Evolutionary conservation across 2,113 vertebrate genomes (phyloP).

Genomic region (Amphiprion percula): DNA sequence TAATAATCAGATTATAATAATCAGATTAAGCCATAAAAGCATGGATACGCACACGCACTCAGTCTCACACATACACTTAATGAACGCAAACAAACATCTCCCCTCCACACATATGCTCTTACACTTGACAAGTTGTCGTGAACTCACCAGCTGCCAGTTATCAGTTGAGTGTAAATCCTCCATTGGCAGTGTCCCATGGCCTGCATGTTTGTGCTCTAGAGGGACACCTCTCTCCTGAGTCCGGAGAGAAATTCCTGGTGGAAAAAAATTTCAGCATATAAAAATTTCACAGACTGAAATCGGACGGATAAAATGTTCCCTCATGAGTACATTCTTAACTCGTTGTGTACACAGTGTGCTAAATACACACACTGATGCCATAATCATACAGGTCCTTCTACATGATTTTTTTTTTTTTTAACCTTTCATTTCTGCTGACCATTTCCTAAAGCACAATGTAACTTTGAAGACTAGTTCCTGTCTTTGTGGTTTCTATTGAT

Average conservation of each 20-base stretch:
- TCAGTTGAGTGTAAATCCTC: slow-evolving; percentile 63
- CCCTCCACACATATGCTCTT: slow-evolving; percentile 3
- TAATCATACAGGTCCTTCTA: neutral
- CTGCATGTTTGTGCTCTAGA: slow-evolving; percentile 39
- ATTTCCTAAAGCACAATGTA: too few relatives aligned
- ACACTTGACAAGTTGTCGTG: slow-evolving; percentile 72
- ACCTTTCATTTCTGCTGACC: neutral
- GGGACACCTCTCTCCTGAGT: slow-evolving; percentile 24
- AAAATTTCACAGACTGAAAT: slow-evolving; percentile 11
- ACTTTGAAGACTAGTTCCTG: too few relatives aligned
- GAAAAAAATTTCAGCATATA: neutral
- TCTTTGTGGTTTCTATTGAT: too few relatives aligned
- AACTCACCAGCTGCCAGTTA: slow-evolving; percentile 73
- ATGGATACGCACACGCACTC: neutral
- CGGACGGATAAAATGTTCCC: neutral
- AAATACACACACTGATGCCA: neutral
- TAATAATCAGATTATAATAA: too few relatives aligned
- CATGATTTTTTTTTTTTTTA: neutral
- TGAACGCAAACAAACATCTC: slow-evolving; percentile 9
- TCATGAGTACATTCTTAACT: neutral
- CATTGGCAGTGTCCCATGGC: slow-evolving; percentile 38
- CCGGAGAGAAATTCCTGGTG: neutral
- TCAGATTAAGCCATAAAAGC: slow-evolving; percentile 34
- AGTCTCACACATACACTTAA: neutral
- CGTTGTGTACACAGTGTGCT: neutral